Percentiles rank a stretch among this genome's conserved stretches.
Evolutionary conservation across 2,113 vertebrate genomes (phyloP).

Genomic region (Muntiacus reevesi): DNA sequence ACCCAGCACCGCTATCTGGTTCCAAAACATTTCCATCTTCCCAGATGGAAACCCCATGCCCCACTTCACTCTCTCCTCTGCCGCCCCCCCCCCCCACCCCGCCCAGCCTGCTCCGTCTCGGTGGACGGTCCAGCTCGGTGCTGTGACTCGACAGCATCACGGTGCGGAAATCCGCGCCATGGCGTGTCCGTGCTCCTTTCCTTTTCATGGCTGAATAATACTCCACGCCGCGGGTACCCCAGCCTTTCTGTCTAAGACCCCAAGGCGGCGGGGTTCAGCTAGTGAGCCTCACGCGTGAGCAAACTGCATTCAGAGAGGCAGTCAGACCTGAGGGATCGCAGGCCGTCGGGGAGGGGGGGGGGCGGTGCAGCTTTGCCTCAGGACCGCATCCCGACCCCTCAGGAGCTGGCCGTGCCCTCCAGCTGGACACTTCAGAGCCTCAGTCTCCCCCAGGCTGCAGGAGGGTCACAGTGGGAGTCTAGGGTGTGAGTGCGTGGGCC

Average conservation of each 20-base stretch:
- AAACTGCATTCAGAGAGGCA: background rate
- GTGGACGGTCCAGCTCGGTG: background rate
- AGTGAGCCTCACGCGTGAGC: background rate
- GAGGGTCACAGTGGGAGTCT: background rate
- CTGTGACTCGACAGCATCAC: background rate
- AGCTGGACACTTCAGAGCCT: background rate
- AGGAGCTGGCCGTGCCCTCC: background rate
- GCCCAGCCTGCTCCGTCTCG: background rate
- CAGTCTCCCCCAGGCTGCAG: background rate
- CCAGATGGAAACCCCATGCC: fast-evolving
- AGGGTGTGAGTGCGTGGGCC: fast-evolving
- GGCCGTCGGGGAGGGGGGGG: fast-evolving
- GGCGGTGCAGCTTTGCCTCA: background rate
- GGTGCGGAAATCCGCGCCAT: fast-evolving
- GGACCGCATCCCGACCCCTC: no score
- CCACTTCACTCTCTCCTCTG: fast-evolving
- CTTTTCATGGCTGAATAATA: background rate
- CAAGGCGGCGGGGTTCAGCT: background rate
- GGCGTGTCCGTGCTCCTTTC: fast-evolving
- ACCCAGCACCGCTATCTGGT: background rate
- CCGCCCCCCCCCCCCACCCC: fast-evolving
- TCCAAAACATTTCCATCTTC: background rate
- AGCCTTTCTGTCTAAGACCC: background rate
- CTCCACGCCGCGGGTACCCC: fast-evolving
- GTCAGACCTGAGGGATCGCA: background rate